Evolutionary conservation across 2,888 invertebrate genomes (phyloP), one percentile per base, ranked within the genome.

Genomic region (Eupithecia pulchellata): DNA sequence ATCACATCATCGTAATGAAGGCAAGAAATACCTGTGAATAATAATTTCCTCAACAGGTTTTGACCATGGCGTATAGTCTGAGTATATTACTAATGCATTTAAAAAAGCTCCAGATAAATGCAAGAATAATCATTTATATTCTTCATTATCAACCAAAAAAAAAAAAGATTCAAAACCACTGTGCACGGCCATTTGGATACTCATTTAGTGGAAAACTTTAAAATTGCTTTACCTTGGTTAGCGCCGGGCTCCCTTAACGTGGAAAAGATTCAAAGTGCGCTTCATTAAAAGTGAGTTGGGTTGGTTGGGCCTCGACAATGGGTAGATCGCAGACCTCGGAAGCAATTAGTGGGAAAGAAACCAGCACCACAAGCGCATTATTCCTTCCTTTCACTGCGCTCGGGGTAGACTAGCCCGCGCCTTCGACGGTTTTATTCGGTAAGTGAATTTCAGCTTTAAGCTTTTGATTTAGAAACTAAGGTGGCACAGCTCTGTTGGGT

Each of bases 211-310:
- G 77, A 82, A 79, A 90, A 89, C 82, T 91, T 91, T 87, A 79
- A 88, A 89, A 89, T 89, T 88, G 86, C 85, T 87, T 83, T 85
- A 88, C 87, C 86, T 87, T 80, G 79, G 78, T 83, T 86, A 85
- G 84, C 80, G 82, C 62, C 13, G 82, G 42, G 82, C 81, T 81
- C 80, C 79, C 78, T 83, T 82, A 80, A 78, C 82, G 83, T 79
- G 81, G 86, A 88, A 88, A 88, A 88, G 88, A 88, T 90, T 89
- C 82, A 85, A 88, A 90, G 87, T 85, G 88, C 84, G 86, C 89
- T 91, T 91, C 91, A 91, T 92, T 92, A 91, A 89, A 88, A 86
- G 84, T 83, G 84, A 84, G 84, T 84, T 83, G 83, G 79, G 74
- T 79, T 84, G 84, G 84, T 82, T 82, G 79, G 81, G 74, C 78